phyloP scores from a whole-genome alignment of 1,140 invertebrate genomes.

The Drosophila orena region DNA sequence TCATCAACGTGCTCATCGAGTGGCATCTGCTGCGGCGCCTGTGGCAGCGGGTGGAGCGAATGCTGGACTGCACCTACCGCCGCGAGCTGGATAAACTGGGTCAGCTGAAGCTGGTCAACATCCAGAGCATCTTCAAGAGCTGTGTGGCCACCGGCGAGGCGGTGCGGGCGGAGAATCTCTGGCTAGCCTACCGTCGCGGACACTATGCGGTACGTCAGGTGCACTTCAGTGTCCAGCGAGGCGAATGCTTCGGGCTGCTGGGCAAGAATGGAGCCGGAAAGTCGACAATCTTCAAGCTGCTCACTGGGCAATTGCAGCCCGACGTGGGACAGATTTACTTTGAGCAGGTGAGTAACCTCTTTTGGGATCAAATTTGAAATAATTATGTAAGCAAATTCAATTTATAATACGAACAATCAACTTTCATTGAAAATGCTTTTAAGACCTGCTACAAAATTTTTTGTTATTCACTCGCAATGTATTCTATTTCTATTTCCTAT shows the following conservation, averaged over 20 bases:
- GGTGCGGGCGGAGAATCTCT: conserved; percentile 73
- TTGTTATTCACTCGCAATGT: too few relatives aligned
- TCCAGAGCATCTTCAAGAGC: conserved; percentile 71
- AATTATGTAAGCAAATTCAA: background rate
- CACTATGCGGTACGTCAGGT: conserved; percentile 77
- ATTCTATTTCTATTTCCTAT: too few relatives aligned
- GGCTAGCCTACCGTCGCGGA: conserved; percentile 64
- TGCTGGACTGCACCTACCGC: conserved; percentile 49
- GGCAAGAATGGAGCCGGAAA: conserved; percentile 91
- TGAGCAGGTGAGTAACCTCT: conserved; percentile 69
- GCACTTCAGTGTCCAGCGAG: conserved; percentile 71
- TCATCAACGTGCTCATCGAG: conserved; percentile 87
- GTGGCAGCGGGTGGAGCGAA: conserved; percentile 38
- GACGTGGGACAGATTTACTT: conserved; percentile 86
- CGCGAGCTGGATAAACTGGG: conserved; percentile 57
- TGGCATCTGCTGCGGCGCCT: conserved; percentile 73
- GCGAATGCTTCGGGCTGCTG: conserved; percentile 90
- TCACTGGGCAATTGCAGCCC: conserved; percentile 88
- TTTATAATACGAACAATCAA: too few relatives aligned
- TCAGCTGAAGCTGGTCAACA: conserved; percentile 61
- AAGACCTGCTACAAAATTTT: too few relatives aligned
- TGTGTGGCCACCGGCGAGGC: conserved; percentile 57
- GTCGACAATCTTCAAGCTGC: conserved; percentile 90
- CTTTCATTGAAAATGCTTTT: too few relatives aligned
- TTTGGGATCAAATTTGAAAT: background rate